Base-by-base conservation (phyloP, 2,797 vertebrate species). In the Phrynocephalus guinanensis region DNA sequence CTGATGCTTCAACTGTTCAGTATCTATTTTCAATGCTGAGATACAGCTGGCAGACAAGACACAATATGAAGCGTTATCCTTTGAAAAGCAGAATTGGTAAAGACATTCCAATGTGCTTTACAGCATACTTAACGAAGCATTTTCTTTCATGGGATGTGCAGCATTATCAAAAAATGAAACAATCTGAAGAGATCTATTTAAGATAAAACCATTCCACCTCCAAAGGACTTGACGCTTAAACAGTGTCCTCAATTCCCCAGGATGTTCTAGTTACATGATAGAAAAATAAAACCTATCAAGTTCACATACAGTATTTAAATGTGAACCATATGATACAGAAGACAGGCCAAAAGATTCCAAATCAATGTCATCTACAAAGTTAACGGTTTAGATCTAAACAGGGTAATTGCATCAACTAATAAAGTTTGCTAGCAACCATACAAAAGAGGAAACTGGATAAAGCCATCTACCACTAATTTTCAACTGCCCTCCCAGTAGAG, bases 91-190 rank as follows among this genome's bases (percentile, higher is more conserved):
- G 68, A 86, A 90, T 91, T 92, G 83, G 90, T 88, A 86, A 86
- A 85, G 85, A 85, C 88, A 93, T 94, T 83, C 90, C 93, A 91
- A 86, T 86, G 90, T 68, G 91, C 90, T 89, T 89, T 86, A 75
- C 13, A 48, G 38, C 84, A 90, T 89, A 28, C 8, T 33, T 28
- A 30, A 50, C 30, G 28, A 82, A 76, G 50, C 33, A 16, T 63
- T 71, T 72, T 81, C 68, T 73, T 73, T 80, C 3, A 75, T 26
- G 2, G 22, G 33, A 73, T 38, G 24, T 33, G n/a, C 68, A 38
- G 52, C 56, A 70, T 66, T 60, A 73, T 72, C 6, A 72, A 84
- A 84, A 63, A 84, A 66, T 33, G 44, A 30, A 80, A 84, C 50
- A 28, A 87, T 70, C 84, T 66, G 20, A 56, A 83, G 24, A 77